Conservation (phyloP, 2,113 vertebrate genomes). For the Benitochromis conjunctus region DNA sequence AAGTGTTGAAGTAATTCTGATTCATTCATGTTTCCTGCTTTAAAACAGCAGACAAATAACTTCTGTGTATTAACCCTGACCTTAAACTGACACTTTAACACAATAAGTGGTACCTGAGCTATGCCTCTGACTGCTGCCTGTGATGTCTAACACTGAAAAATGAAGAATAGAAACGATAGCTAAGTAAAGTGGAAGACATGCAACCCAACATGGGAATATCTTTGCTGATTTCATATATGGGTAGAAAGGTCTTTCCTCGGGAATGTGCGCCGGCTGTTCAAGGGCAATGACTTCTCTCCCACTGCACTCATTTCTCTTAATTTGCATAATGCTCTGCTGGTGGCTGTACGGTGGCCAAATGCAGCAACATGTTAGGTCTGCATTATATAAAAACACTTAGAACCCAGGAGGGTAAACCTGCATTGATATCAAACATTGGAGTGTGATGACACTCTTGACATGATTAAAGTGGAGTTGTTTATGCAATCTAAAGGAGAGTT, state of each 20-base stretch:
- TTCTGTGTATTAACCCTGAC: neutral
- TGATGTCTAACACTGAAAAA: neutral
- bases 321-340: conserved; percentile 60
- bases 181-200: neutral
- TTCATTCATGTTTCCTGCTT: neutral
- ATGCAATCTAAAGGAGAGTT: neutral
- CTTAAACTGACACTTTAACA: neutral
- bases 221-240: conserved; percentile 17
- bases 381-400: conserved; percentile 1
- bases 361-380: conserved; percentile 39
- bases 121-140: neutral
- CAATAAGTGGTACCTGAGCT: neutral
- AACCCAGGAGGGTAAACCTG: conserved; percentile 19
- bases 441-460: neutral
- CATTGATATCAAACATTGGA: neutral
- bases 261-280: conserved; percentile 27
- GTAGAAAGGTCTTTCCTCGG: conserved; percentile 21
- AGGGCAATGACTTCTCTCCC: conserved; percentile 23
- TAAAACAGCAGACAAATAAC: neutral
- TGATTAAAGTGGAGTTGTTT: conserved; percentile 17
- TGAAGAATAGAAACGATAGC: neutral
- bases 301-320: conserved; percentile 46
- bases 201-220: conserved; percentile 26
- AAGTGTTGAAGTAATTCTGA: neutral
- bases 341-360: conserved; percentile 27